These are phyloP conservation scores for Tipula helvola DNA, from an alignment of 2,888 invertebrate genomes.

Conservation along the genomic window DNA sequence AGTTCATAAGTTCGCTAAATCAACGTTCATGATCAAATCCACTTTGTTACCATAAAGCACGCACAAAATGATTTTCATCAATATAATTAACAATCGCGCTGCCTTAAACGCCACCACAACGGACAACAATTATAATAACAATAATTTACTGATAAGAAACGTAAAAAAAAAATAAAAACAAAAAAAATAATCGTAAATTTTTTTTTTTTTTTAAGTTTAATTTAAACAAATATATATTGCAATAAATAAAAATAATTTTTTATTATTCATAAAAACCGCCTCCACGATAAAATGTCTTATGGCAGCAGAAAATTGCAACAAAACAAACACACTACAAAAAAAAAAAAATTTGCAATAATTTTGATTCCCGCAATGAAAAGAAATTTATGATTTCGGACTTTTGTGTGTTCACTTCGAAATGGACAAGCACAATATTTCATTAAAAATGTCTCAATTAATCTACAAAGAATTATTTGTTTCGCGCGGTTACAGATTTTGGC, in stretches of 20 bases:
- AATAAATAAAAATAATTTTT: not conserved
- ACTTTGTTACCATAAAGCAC: not conserved
- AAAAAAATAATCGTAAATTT: not conserved
- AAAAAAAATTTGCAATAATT: not conserved
- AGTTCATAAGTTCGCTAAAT: not conserved
- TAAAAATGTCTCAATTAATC: not conserved
- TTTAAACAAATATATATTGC: not conserved
- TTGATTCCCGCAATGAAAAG: not conserved
- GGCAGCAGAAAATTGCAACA: not conserved
- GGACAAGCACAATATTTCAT: not conserved
- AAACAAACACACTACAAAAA: not conserved
- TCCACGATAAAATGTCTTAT: not conserved
- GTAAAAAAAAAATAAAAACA: not conserved
- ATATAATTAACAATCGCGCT: not conserved
- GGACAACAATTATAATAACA: not conserved
- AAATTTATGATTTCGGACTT: not conserved
- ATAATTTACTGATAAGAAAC: not conserved
- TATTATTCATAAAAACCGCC: not conserved
- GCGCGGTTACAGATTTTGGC: not conserved
- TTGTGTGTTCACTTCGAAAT: not conserved
- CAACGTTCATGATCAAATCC: not conserved
- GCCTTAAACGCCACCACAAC: not conserved
- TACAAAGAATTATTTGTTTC: not conserved
- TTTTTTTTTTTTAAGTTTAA: not conserved
- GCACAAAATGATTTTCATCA: not conserved